Evolutionary conservation across 2,797 vertebrate species (phyloP), one percentile per base, ranked within the genome.

Genomic region (Adelosebastes latens): DNA sequence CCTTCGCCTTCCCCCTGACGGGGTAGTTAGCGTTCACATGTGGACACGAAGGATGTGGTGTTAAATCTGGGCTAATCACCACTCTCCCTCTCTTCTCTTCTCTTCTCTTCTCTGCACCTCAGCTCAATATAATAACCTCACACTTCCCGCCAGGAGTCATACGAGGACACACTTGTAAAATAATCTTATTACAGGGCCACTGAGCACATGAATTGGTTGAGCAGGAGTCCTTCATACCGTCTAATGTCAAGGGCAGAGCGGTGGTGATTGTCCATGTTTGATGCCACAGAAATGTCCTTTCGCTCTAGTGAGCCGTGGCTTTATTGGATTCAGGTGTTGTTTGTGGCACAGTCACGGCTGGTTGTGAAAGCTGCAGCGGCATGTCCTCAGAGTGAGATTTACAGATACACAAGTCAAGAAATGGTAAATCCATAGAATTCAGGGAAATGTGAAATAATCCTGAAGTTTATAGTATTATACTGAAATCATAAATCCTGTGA

Each of bases 11-110:
- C 69, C 73, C 72, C 39, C 59, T 66, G 52, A 24, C 67, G 72
- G 52, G 67, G 39, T 66, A 72, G 79, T 85, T 71, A 82, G 52
- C 8, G 36, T 42, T 84, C 34, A 76, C 42, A 78, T 79, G 75
- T 76, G 75, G 63, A 75, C 72, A 75, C 69, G 8, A 46, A 81
- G 65, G 63, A 74, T 66, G 25, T 32, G 59, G 63, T 18, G 42
- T 80, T 78, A 87, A 76, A 72, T 90, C 60, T 55, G 39, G 27
- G 39, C 31, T 85, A 81, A 91, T 85, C 87, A 77, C 64, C 49
- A 46, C 42, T 39, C 68, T 56, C 65, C 29, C 9, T 60, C 46
- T 70, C 67, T 18, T 59, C 20, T 62, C 60, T 34, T 18, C 20
- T 42, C 39, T 42, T 42, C 39, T 42, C 39, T 46, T 18, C 61